Conservation (phyloP, 1,140 invertebrate genomes). For the Ruditapes philippinarum region DNA sequence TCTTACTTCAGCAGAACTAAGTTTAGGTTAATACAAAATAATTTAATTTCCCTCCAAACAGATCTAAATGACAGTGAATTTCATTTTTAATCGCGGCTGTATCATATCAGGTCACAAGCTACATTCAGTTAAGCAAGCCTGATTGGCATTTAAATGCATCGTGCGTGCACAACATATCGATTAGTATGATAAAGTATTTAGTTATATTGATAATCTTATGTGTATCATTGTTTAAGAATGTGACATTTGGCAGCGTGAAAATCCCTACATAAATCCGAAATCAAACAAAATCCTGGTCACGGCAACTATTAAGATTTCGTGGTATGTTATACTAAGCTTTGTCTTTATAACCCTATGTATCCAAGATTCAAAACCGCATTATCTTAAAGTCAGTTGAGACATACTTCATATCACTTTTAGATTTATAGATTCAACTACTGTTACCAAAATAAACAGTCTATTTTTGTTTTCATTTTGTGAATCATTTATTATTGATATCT, state of each 20-base stretch:
- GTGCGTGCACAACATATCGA: neutral
- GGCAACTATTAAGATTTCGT: neutral
- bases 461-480: too few species aligned
- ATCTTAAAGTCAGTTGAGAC: too few species aligned
- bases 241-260: constrained; percentile 21
- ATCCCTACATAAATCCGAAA: constrained; percentile 1
- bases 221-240: constrained; percentile 13
- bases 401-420: too few species aligned
- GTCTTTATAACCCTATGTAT: too few species aligned
- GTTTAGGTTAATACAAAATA: too few species aligned
- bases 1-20: too few species aligned
- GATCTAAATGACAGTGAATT: neutral
- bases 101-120: neutral
- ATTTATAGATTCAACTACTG: too few species aligned
- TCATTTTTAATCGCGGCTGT: neutral
- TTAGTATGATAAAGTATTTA: neutral
- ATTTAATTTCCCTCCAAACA: too few species aligned
- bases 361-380: too few species aligned
- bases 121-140: neutral
- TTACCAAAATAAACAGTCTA: too few species aligned
- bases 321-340: neutral
- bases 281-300: neutral
- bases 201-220: constrained; percentile 4
- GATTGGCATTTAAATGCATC: constrained; percentile 18
- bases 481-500: too few species aligned